Evolutionary conservation across 2,888 invertebrate genomes (phyloP), one percentile per base, ranked within the genome.

Genomic region (Andrena flavipes): DNA sequence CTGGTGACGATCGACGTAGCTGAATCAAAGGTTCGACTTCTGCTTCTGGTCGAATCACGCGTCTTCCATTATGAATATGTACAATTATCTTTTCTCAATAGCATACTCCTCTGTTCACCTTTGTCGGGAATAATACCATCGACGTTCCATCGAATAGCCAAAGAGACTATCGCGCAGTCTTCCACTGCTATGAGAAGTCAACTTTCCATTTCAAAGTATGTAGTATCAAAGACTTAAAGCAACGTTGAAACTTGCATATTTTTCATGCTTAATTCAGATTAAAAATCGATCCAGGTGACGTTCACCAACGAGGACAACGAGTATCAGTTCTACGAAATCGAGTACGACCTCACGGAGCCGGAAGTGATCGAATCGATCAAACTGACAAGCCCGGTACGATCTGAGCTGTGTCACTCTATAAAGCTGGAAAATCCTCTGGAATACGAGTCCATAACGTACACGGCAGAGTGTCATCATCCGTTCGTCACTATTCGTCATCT

Each of bases 241-340:
- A 29, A 30, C 20, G 5, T 23, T 51, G 5, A 23, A 16, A 42
- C 16, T 16, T 42, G 16, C 16, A 5, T 16, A 4, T 5, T 5
- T 5, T 42, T 3, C 42, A 4, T 16, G 42, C 16, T 42, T 54
- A 54, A 23, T 54, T 54, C 20, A 8, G 54, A 2, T 20, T 54
- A 20, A 54, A 48, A 5, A 20, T 42, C 33, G 23, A 20, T 30
- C 35, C 29, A 92, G 92, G 73, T 91, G 35, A 89, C 76, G 26
- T 92, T 92, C 26, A 86, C 76, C 0, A 91, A 89, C 65, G 65
- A 83, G 3, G 84, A 87, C 6, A 75, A 76, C 4, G 91, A 92
- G 62, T 89, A 89, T 72, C 88, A 91, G 76, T 90, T 86, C 67
- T 92, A 91, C 54, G 90, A 92, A 30, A 75, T 92, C 4, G 82